Percentiles rank a stretch among this genome's conserved stretches.
Conservation (phyloP, 2,797 vertebrate species). For the Acrocephalus scirpaceus region DNA sequence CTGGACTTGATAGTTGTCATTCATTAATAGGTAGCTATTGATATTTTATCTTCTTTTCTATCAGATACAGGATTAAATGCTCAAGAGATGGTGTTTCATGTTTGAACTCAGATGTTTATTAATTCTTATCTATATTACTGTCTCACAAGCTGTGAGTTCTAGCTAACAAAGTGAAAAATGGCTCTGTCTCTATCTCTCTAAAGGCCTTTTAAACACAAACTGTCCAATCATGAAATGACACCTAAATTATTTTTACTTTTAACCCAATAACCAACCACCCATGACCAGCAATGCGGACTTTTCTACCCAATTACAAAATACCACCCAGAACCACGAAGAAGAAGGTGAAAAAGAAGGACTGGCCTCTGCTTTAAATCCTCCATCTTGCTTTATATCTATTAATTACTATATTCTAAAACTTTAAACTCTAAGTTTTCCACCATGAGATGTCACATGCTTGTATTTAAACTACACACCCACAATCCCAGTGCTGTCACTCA, state of each 20-base stretch:
- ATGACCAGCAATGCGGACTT: not conserved
- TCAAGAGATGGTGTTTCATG: not conserved
- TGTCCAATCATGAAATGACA: not conserved
- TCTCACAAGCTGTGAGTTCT: not conserved
- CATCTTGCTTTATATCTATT: not conserved
- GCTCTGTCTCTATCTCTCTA: not conserved
- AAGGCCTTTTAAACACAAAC: not conserved
- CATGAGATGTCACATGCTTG: too few species aligned
- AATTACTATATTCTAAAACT: not conserved
- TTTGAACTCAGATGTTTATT: not conserved
- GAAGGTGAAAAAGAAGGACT: not conserved
- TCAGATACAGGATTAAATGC: not conserved
- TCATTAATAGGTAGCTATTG: accelerated
- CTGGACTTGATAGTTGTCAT: not conserved
- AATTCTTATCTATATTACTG: not conserved
- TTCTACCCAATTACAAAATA: not conserved
- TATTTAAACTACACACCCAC: too few species aligned
- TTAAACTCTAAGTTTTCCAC: not conserved
- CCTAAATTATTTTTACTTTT: too few species aligned
- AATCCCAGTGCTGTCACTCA: too few species aligned
- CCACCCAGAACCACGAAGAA: not conserved
- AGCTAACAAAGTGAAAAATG: not conserved
- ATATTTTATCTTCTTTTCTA: not conserved
- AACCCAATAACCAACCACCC: too few species aligned
- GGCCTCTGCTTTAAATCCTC: not conserved